phyloP scores from a whole-genome alignment of 2,797 vertebrate species.

The Xiphorhynchus erythropygius region DNA sequence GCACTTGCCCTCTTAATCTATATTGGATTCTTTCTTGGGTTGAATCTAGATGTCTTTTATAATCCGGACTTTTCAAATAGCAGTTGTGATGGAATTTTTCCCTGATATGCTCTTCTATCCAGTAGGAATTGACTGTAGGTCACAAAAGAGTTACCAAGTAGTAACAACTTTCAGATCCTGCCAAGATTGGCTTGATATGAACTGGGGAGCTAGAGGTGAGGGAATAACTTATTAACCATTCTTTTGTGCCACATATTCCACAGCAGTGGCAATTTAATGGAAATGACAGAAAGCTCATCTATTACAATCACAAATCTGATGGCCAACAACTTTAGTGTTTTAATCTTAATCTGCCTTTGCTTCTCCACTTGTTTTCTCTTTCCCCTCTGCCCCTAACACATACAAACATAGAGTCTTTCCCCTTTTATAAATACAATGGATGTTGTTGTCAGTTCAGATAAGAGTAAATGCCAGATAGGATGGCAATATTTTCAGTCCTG shows the following conservation, averaged over 20 bases:
- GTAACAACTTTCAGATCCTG: background rate
- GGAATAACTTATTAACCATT: background rate
- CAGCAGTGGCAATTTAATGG: background rate
- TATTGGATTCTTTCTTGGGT: background rate
- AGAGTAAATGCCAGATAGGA: constrained; percentile 75
- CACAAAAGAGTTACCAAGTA: background rate
- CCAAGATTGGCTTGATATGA: background rate
- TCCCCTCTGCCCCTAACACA: constrained; percentile 18
- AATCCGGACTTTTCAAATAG: background rate
- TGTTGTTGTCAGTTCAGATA: constrained; percentile 79
- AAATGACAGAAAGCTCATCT: background rate
- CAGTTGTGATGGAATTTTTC: background rate
- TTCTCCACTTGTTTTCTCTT: background rate
- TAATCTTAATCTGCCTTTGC: background rate
- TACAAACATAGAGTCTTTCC: background rate
- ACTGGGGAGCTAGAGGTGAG: background rate
- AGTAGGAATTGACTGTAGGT: background rate
- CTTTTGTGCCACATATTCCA: background rate
- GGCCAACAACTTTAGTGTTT: background rate
- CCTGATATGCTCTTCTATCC: background rate
- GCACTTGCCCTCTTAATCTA: background rate
- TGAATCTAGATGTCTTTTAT: background rate
- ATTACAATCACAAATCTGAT: constrained; percentile 27
- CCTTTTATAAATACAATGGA: constrained; percentile 65
- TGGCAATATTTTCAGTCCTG: constrained; percentile 77